Evolutionary conservation across 2,888 invertebrate species (phyloP), one percentile per base, ranked within the genome.

Genomic region (Torymus tubicola): DNA sequence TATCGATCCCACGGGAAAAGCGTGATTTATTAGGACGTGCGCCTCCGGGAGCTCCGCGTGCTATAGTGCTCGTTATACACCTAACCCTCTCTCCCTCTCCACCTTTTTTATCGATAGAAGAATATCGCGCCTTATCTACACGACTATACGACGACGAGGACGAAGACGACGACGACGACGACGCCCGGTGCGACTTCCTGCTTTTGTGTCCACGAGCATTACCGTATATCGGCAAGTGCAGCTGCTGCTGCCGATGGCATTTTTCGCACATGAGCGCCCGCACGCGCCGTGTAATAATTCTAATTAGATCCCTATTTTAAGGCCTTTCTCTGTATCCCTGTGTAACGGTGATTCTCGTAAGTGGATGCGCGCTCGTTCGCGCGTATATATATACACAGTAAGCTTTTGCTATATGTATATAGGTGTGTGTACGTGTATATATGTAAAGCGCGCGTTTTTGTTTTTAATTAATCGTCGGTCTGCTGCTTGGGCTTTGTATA

Each of bases 1-100:
- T 85, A 87, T 86, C 86, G 85, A 64, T 80, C 82, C 80, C 53
- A 31, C 82, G 84, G 85, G 84, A 87, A 87, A 76, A 88, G 87
- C 87, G 87, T 88, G 88, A 88, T 88, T 88, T 88, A 88, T 87
- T 86, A 87, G 86, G 76, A 85, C 85, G 82, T 83, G 84, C 60
- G 16, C 83, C 83, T 81, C 3, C 31, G 31, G 31, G 31, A 31
- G 31, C 31, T 8, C 31, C 31, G 31, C 31, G 31, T 8, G 2
- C 31, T 3, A 3, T 31, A 31, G 31, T 31, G 31, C 87, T 86
- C 86, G 84, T 86, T 87, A 86, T 85, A 50, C 60, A 18, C 24
- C 58, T 61, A 21, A 52, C 50, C 42, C 42, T 65, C 58, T 55
- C 77, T 50, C 12, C 70, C 50, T 10, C 52, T 2, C 64, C 84